A percentile compares a stretch with the other conserved stretches of the same genome.
Conservation (phyloP, 2,888 invertebrate species). For the Acanthopleura granulata region DNA sequence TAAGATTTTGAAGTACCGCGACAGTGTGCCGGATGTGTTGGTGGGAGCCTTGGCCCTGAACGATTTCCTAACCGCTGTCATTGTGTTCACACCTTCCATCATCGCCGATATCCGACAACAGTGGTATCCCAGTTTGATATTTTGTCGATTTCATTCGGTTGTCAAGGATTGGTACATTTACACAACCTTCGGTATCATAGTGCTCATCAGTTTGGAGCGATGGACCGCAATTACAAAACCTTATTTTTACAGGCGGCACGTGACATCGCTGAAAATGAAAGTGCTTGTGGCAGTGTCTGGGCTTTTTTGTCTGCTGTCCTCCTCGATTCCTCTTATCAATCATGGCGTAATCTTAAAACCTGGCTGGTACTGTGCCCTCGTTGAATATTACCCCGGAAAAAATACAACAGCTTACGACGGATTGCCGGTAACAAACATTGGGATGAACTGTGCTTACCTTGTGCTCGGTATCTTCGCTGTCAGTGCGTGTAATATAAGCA, state of each 20-base stretch:
- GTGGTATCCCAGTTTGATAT: slow-evolving; percentile 22
- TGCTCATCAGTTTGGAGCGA: slow-evolving; percentile 32
- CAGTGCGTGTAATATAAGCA: slow-evolving; percentile 27
- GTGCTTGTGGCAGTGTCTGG: slow-evolving; percentile 24
- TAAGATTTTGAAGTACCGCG: slow-evolving; percentile 27
- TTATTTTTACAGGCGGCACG: slow-evolving; percentile 25
- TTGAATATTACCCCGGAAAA: background rate
- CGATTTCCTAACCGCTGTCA: slow-evolving; percentile 30
- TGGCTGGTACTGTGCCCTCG: slow-evolving; percentile 33
- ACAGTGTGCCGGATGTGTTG: slow-evolving; percentile 29
- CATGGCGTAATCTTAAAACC: slow-evolving; percentile 27
- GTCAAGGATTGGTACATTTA: slow-evolving; percentile 33
- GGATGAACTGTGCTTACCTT: slow-evolving; percentile 25
- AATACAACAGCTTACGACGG: background rate
- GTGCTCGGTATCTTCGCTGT: slow-evolving; percentile 24
- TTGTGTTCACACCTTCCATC: slow-evolving; percentile 30
- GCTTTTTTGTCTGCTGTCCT: slow-evolving; percentile 30
- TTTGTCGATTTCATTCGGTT: slow-evolving; percentile 31
- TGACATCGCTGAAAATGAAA: slow-evolving; percentile 29
- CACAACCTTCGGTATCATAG: slow-evolving; percentile 34
- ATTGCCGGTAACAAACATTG: slow-evolving; percentile 17
- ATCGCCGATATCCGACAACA: slow-evolving; percentile 27
- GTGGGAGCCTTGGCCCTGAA: slow-evolving; percentile 33
- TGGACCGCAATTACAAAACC: slow-evolving; percentile 32
- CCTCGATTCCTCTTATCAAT: slow-evolving; percentile 28